A percentile compares a stretch with the other conserved stretches of the same genome.
These are phyloP conservation scores for Clarias gariepinus DNA, from an alignment of 2,113 vertebrate genomes.

Conservation along the genomic window DNA sequence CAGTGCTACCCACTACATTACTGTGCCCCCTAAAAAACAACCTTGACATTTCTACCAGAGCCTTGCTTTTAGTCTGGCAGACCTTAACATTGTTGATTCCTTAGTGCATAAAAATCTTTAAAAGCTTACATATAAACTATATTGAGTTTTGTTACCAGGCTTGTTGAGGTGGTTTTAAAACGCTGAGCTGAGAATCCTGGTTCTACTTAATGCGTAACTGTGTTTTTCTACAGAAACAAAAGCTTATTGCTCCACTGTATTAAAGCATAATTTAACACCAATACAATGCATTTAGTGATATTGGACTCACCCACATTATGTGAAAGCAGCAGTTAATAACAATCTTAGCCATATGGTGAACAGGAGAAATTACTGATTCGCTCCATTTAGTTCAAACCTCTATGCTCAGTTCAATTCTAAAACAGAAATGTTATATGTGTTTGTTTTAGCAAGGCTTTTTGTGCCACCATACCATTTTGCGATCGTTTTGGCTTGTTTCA, in stretches of 20 bases:
- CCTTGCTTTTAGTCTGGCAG: background rate
- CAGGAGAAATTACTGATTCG: constrained; percentile 29
- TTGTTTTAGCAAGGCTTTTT: constrained; percentile 28
- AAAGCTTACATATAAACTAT: background rate
- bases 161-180: background rate
- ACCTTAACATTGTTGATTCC: background rate
- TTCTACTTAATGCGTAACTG: background rate
- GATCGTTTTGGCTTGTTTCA: constrained; percentile 15
- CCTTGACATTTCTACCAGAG: background rate
- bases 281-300: constrained; percentile 20
- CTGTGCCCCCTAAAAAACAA: background rate
- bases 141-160: background rate
- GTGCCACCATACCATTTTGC: constrained; percentile 25
- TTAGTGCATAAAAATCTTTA: background rate
- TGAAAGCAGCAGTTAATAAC: constrained; percentile 38
- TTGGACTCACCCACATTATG: background rate
- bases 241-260: background rate
- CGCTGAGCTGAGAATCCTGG: background rate
- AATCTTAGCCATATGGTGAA: background rate
- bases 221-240: constrained; percentile 10
- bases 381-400: background rate
- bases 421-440: constrained; percentile 17
- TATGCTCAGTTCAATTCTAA: constrained; percentile 12
- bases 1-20: too few species aligned
- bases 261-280: constrained; percentile 4